Evolutionary conservation across 2,113 vertebrate genomes (phyloP), one percentile per base, ranked within the genome.

Genomic region (Channa argus): DNA sequence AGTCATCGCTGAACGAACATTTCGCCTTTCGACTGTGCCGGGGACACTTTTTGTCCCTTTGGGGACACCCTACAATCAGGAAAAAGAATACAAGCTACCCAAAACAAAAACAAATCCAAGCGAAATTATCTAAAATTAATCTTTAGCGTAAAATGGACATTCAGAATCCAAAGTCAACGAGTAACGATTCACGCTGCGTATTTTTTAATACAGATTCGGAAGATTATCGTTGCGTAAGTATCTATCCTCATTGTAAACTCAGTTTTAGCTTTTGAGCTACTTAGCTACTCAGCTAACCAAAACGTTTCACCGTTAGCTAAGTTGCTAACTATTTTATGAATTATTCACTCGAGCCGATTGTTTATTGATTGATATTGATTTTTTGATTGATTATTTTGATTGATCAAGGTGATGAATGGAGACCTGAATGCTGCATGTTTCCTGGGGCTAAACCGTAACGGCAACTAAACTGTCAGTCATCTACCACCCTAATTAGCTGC

Each of bases 221-320:
- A 24, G 93, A 94, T 68, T 92, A 93, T 84, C 89, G 80, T 89
- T 94, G 94, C 84, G 94, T 95, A 92, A 94, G 94, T 95, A 85
- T 47, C 46, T 5, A 39, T 43, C 34, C 3, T 52, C 24, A 52
- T 41, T 33, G 24, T 64, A 46, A 67, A 46, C 54, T 13, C n/a
- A 38, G 5, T 69, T 47, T 80, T 53, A 78, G 69, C 77, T 38
- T 12, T 6, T 14, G 45, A 13, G 80, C 67, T 76, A 85, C 60
- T 68, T 67, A 74, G 65, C 77, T 39, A 12, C 76, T 59, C 79
- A 86, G 72, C 53, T 13, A 41, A 41, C 3, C 14, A 54, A 34
- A 38, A 13, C 53, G 61, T 58, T 15, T 58, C n/a, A 47, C n/a
- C 8, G 9, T 61, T 53, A 43, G 39, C 56, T 44, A 1, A 6